Base-by-base conservation (phyloP, 1,140 invertebrate genomes). In the Hestina assimilis region DNA sequence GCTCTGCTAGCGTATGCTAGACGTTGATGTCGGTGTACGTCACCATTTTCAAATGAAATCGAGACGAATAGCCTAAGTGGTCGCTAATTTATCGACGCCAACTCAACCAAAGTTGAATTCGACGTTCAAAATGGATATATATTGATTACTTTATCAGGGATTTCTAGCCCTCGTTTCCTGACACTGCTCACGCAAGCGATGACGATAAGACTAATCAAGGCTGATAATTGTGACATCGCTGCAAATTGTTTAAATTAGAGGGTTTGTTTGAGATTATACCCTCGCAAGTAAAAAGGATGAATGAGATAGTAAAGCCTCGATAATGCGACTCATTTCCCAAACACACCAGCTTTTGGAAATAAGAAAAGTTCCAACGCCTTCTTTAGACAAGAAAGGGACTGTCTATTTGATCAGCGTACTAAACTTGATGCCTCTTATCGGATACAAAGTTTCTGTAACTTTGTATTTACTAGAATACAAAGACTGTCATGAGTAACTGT, bases 271-370 rank as follows among this genome's bases (percentile, higher is more conserved):
- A 23, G 47, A 73, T 77, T 73, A 62, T 43, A 53, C 50, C 55
- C 64, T 62, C 57, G 47, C 63, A 66, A 69, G 56, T 59, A 50
- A 70, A 72, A 78, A 70, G 61, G 69, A 75, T 62, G 64, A 26
- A 60, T 26, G 46, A 41, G 57, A 63, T 54, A 61, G 43, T 15
- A 20, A 55, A 29, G 43, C 31, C 52, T 77, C 70, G 14, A 74
- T 86, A 86, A 86, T 81, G 75, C 78, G 72, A 71, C 72, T 78
- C 79, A 84, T 84, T 84, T 83, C 79, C 80, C 75, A 71, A 77
- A 80, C 69, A 72, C 57, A 73, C 72, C 72, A 72, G 68, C 69
- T 75, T 64, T 73, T 55, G 67, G 70, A 64, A 74, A 84, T 80
- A 82, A 79, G 76, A 77, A 87, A 87, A 83, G 76, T 87, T 84